Percentiles rank a stretch among this genome's conserved stretches.
Conservation (phyloP, 2,113 vertebrate genomes). For the Manacus vitellinus region DNA sequence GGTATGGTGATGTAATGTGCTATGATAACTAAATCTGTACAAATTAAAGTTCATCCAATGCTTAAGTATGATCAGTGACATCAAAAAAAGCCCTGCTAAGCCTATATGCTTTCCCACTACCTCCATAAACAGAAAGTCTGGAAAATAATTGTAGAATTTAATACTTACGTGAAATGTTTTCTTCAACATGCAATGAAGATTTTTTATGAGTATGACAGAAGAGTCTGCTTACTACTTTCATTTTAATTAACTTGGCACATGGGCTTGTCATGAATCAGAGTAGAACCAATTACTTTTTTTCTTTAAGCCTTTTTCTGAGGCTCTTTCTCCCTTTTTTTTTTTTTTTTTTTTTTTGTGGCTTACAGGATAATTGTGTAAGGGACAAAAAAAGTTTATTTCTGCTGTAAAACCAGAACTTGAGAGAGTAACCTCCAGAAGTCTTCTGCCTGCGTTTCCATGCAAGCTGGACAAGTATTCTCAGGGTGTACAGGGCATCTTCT, state of each 20-base stretch:
- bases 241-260: not conserved
- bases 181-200: accelerated
- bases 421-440: not conserved
- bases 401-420: not conserved
- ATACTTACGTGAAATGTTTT: accelerated
- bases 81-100: not conserved
- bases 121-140: not conserved
- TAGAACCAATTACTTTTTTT: not conserved
- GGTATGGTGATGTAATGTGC: accelerated
- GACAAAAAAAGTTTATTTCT: accelerated
- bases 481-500: accelerated
- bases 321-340: too few relatives aligned
- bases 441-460: not conserved
- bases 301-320: not conserved
- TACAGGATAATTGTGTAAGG: not conserved
- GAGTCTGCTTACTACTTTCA: not conserved
- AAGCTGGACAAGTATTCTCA: not conserved
- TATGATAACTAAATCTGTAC: not conserved
- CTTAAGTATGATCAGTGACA: not conserved
- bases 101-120: not conserved
- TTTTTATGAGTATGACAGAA: not conserved
- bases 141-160: not conserved
- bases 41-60: not conserved
- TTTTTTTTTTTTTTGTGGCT: not conserved
- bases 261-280: not conserved